phyloP scores from a whole-genome alignment of 2,797 vertebrate genomes.

The Rhabdomys pumilio region DNA sequence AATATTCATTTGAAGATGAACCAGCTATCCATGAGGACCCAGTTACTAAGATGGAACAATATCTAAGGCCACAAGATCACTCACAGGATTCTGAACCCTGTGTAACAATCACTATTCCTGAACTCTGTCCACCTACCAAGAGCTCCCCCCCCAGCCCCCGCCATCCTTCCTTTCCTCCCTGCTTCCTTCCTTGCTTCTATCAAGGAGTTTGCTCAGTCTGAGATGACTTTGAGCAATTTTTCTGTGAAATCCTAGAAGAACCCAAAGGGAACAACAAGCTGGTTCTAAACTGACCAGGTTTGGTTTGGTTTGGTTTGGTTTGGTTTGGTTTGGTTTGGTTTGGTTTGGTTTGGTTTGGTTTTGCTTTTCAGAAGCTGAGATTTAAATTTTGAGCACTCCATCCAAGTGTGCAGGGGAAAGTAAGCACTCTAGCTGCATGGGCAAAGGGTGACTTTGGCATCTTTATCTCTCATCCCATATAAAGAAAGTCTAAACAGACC shows the following conservation, averaged over 20 bases:
- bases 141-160: neutral
- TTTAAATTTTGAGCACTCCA: neutral
- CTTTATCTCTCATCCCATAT: neutral
- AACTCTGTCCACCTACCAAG: neutral
- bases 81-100: neutral
- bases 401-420: neutral
- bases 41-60: neutral
- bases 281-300: no score
- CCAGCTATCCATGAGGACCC: neutral
- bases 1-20: neutral
- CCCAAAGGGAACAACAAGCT: rapidly evolving
- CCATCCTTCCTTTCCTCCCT: no score
- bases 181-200: neutral
- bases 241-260: no score
- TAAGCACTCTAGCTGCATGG: neutral
- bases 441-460: neutral
- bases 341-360: no score
- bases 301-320: no score
- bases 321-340: no score
- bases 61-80: neutral
- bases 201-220: rapidly evolving
- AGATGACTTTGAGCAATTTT: neutral
- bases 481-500: neutral
- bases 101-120: rapidly evolving
- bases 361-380: neutral